Evolutionary conservation across 2,888 invertebrate genomes (phyloP).

Genomic region (Pheosia tremula): DNA sequence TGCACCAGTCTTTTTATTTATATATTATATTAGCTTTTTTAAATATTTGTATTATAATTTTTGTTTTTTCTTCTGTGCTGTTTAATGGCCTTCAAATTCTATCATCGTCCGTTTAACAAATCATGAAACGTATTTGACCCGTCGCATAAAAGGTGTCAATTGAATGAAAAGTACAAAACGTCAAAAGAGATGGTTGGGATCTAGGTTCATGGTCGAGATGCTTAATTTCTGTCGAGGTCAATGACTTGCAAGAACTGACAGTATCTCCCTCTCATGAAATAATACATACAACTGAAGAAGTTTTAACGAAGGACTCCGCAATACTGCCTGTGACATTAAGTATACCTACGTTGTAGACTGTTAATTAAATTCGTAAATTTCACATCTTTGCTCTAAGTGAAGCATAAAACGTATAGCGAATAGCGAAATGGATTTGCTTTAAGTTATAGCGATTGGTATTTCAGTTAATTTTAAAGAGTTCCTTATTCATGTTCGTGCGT

Average conservation of each 20-base stretch:
- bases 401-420: too few species aligned
- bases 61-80: neutral
- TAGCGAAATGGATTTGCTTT: too few species aligned
- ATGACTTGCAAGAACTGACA: slow-evolving; percentile 7
- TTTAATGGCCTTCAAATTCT: slow-evolving; percentile 19
- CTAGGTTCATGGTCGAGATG: neutral
- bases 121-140: slow-evolving; percentile 31
- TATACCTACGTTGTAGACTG: too few species aligned
- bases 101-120: slow-evolving; percentile 25
- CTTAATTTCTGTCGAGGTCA: slow-evolving; percentile 4
- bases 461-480: too few species aligned
- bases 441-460: too few species aligned
- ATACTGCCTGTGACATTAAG: too few species aligned
- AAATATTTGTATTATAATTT: neutral
- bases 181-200: slow-evolving; percentile 9
- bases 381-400: too few species aligned
- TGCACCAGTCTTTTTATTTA: too few species aligned
- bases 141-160: slow-evolving; percentile 30
- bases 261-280: neutral
- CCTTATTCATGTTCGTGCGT: too few species aligned
- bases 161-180: slow-evolving; percentile 27
- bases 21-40: too few species aligned
- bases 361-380: too few species aligned
- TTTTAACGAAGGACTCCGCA: too few species aligned
- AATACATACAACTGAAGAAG: neutral